Conservation (phyloP, 2,797 vertebrate species). For the Gambusia yucatana region DNA sequence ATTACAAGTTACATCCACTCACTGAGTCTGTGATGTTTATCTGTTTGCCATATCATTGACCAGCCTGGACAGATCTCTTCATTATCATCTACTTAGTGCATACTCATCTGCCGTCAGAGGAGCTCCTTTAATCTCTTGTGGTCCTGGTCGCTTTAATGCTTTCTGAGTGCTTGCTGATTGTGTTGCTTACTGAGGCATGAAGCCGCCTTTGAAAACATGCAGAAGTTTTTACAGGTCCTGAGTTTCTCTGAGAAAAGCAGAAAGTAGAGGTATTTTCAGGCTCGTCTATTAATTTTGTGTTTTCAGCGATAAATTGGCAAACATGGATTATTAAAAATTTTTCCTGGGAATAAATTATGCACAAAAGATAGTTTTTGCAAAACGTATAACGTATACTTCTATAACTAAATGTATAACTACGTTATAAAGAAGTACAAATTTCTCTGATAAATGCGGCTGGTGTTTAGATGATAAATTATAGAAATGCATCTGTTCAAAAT, state of each 20-base stretch:
- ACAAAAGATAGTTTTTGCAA: not conserved
- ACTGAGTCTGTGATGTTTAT: conserved; percentile 74
- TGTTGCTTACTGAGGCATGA: conserved; percentile 42
- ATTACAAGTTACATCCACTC: conserved; percentile 65
- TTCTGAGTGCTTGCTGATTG: conserved; percentile 57
- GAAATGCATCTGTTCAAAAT: not conserved
- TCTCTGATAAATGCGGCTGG: not conserved
- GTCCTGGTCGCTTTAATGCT: conserved; percentile 47
- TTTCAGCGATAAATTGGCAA: not conserved
- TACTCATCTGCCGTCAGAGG: conserved; percentile 60
- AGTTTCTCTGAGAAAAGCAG: conserved; percentile 32
- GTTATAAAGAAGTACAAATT: not conserved
- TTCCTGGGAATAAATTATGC: not conserved
- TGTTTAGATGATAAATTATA: conserved; percentile 1
- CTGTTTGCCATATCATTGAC: conserved; percentile 74
- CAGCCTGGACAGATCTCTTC: conserved; percentile 76
- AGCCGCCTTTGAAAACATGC: conserved; percentile 43
- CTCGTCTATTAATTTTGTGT: conserved; percentile 1
- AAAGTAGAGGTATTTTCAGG: conserved; percentile 10
- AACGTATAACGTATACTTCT: not conserved
- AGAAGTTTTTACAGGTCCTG: conserved; percentile 47
- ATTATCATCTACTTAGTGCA: conserved; percentile 71
- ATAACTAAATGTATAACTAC: not conserved
- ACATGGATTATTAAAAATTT: not conserved
- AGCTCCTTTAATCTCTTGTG: conserved; percentile 46